Evolutionary conservation across 2,888 invertebrate genomes (phyloP).

Genomic region (Drosophila melanosoma): DNA sequence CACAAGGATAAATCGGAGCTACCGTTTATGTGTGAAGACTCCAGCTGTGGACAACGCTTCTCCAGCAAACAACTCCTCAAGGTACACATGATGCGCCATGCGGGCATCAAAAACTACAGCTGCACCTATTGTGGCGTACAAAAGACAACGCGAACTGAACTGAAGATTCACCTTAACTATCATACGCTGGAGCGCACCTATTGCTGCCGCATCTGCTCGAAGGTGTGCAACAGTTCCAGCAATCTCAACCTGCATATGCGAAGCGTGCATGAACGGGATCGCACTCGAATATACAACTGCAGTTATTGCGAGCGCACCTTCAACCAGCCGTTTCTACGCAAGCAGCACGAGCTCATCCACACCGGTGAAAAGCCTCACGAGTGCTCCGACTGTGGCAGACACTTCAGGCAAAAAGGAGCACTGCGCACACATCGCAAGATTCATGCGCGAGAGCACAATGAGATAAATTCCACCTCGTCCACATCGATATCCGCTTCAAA

Average conservation of each 20-base stretch:
- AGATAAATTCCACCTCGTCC: background rate
- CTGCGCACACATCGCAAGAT: slow-evolving; percentile 79
- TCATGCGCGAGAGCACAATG: slow-evolving; percentile 57
- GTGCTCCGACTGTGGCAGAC: slow-evolving; percentile 76
- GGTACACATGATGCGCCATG: slow-evolving; percentile 82
- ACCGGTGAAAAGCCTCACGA: slow-evolving; percentile 83
- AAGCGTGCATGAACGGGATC: slow-evolving; percentile 80
- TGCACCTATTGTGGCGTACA: slow-evolving; percentile 82
- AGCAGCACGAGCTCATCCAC: slow-evolving; percentile 83
- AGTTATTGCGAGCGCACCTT: slow-evolving; percentile 78
- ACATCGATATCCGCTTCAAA: background rate
- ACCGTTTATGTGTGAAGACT: slow-evolving; percentile 75
- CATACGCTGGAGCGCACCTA: slow-evolving; percentile 82
- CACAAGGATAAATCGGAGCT: slow-evolving; percentile 76
- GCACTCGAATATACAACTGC: slow-evolving; percentile 75
- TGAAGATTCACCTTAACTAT: slow-evolving; percentile 82
- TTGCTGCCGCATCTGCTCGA: slow-evolving; percentile 76
- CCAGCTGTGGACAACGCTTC: slow-evolving; percentile 70
- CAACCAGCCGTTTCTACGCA: slow-evolving; percentile 77
- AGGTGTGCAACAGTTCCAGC: slow-evolving; percentile 81
- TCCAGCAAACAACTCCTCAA: slow-evolving; percentile 78
- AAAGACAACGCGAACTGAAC: slow-evolving; percentile 82
- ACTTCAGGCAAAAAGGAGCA: slow-evolving; percentile 80
- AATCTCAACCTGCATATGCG: slow-evolving; percentile 80
- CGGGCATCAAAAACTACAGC: slow-evolving; percentile 82